Percentiles rank a stretch among this genome's conserved stretches.
phyloP scores from a whole-genome alignment of 2,797 vertebrate species.

The Myotis vivesi region DNA sequence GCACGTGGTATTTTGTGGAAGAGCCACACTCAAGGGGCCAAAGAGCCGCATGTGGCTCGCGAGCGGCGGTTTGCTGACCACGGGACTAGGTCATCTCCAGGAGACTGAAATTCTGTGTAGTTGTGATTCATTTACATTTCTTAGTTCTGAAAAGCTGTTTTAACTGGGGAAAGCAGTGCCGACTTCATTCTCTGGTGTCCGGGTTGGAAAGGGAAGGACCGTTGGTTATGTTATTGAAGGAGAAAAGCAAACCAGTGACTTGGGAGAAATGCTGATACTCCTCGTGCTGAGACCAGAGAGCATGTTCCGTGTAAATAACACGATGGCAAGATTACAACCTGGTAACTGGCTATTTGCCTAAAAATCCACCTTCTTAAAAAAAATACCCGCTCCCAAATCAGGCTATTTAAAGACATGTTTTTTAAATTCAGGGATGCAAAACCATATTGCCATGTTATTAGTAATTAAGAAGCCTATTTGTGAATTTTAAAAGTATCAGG shows the following conservation, averaged over 20 bases:
- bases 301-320: background rate
- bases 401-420: background rate
- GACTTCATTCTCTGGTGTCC: background rate
- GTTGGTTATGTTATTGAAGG: background rate
- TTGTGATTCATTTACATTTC: background rate
- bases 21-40: too few species aligned
- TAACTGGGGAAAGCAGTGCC: background rate
- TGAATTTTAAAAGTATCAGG: background rate
- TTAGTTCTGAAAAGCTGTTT: slow-evolving; percentile 1
- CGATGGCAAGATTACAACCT: background rate
- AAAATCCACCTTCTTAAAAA: slow-evolving; percentile 9
- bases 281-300: background rate
- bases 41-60: too few species aligned
- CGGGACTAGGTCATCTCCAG: background rate
- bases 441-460: background rate
- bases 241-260: background rate
- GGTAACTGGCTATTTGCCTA: background rate
- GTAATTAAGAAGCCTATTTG: background rate
- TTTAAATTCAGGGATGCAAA: background rate
- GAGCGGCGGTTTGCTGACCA: too few species aligned
- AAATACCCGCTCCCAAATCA: background rate
- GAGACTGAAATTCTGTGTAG: background rate
- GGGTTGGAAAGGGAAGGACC: background rate
- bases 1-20: too few species aligned
- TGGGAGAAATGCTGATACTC: background rate